Evolutionary conservation across 2,888 invertebrate species (phyloP).

Genomic region (Sylvicola fuscatus): DNA sequence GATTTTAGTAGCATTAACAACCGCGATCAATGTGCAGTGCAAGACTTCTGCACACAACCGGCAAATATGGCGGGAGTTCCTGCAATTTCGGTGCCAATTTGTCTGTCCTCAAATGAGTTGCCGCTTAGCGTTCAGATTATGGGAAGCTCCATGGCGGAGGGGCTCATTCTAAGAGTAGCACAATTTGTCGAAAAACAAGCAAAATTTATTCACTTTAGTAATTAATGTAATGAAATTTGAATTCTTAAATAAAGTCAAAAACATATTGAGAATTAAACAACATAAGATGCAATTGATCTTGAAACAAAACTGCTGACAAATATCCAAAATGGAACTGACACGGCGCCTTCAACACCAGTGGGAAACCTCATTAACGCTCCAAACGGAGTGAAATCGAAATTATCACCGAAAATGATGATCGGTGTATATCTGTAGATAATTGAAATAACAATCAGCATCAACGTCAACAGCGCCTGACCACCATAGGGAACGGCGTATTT

Average conservation of each 20-base stretch:
- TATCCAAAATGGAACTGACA: slow-evolving; percentile 32
- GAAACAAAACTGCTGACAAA: slow-evolving; percentile 27
- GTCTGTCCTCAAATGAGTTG: slow-evolving; percentile 46
- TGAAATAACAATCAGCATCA: slow-evolving; percentile 21
- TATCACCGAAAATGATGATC: slow-evolving; percentile 22
- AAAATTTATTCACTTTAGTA: background rate
- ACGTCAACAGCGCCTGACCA: slow-evolving; percentile 18
- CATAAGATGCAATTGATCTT: slow-evolving; percentile 14
- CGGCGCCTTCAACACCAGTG: slow-evolving; percentile 24
- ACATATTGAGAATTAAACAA: slow-evolving; percentile 5
- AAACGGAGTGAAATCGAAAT: slow-evolving; percentile 27
- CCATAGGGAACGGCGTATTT: slow-evolving; percentile 18
- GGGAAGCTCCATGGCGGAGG: slow-evolving; percentile 58
- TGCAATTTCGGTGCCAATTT: slow-evolving; percentile 68
- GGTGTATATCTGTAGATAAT: slow-evolving; percentile 26
- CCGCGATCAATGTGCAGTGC: slow-evolving; percentile 66
- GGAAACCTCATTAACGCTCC: slow-evolving; percentile 28
- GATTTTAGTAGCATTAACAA: slow-evolving; percentile 62
- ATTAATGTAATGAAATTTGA: background rate
- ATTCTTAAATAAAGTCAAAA: no score
- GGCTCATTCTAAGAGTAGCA: slow-evolving; percentile 31
- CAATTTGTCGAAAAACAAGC: background rate
- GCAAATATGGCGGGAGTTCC: slow-evolving; percentile 93
- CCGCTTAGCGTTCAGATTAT: slow-evolving; percentile 81
- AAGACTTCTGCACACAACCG: slow-evolving; percentile 91